A percentile compares a stretch with the other conserved stretches of the same genome.
Evolutionary conservation across 2,113 vertebrate genomes (phyloP).

Genomic region (Siniperca knerii): DNA sequence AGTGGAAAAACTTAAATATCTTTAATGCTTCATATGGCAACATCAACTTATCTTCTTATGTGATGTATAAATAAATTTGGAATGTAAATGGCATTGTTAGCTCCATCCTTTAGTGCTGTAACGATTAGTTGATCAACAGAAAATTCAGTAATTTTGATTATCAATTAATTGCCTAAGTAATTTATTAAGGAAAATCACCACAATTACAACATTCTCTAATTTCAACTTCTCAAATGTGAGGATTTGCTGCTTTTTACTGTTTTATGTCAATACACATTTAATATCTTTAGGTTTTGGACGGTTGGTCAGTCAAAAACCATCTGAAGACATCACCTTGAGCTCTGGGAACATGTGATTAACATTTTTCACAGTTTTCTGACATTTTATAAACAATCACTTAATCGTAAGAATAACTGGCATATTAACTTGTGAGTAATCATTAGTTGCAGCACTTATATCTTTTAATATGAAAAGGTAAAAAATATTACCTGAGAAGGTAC

Average conservation of each 20-base stretch:
- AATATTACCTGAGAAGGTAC: neutral
- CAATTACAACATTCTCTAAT: neutral
- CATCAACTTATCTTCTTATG: slow-evolving; percentile 7
- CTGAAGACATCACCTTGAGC: no score
- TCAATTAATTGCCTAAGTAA: neutral
- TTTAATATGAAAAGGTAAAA: neutral
- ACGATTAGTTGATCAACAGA: neutral
- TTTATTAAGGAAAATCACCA: neutral
- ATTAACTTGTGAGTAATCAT: neutral
- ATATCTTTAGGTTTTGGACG: neutral
- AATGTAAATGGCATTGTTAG: neutral
- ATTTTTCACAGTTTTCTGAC: no score
- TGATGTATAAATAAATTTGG: slow-evolving; percentile 33
- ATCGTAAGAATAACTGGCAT: no score
- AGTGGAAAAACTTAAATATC: neutral
- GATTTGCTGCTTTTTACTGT: neutral
- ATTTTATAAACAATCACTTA: no score
- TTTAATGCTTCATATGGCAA: slow-evolving; percentile 1
- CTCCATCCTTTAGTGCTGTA: neutral
- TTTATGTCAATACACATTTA: neutral
- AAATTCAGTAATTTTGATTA: neutral
- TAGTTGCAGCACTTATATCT: neutral
- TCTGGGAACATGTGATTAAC: no score
- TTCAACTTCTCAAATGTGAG: neutral
- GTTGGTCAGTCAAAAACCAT: neutral